Conservation (phyloP, 2,113 vertebrate genomes). For the Phalacrocorax carbo region DNA sequence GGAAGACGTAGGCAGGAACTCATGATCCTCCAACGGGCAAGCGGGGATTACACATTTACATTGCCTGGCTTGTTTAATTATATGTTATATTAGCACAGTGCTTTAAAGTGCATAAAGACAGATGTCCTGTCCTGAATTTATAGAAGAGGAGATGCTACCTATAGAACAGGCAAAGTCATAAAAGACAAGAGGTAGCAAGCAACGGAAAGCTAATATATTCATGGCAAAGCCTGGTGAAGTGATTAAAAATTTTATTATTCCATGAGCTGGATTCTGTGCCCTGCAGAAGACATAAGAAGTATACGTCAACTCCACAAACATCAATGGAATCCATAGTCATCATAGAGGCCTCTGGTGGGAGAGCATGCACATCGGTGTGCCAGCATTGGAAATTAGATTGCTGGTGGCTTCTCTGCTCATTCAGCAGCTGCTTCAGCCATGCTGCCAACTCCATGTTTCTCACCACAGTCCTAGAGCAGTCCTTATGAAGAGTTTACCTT, state of each 20-base stretch:
- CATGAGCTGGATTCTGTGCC: neutral
- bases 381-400: neutral
- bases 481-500: neutral
- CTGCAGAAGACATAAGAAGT: neutral
- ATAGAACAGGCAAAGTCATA: neutral
- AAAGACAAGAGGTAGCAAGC: neutral
- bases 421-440: neutral
- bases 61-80: neutral
- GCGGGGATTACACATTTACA: neutral
- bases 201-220: neutral
- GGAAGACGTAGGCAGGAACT: neutral
- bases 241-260: neutral
- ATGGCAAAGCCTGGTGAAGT: neutral
- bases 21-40: neutral
- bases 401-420: neutral
- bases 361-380: neutral
- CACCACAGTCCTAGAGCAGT: neutral
- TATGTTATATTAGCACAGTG: neutral
- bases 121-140: neutral
- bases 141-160: neutral
- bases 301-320: neutral
- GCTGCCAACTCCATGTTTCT: neutral
- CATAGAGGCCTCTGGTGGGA: neutral
- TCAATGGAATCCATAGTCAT: neutral
- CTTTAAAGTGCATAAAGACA: neutral